A percentile compares a stretch with the other conserved stretches of the same genome.
phyloP scores from a whole-genome alignment of 2,797 vertebrate genomes.

The Synaphobranchus kaupii region DNA sequence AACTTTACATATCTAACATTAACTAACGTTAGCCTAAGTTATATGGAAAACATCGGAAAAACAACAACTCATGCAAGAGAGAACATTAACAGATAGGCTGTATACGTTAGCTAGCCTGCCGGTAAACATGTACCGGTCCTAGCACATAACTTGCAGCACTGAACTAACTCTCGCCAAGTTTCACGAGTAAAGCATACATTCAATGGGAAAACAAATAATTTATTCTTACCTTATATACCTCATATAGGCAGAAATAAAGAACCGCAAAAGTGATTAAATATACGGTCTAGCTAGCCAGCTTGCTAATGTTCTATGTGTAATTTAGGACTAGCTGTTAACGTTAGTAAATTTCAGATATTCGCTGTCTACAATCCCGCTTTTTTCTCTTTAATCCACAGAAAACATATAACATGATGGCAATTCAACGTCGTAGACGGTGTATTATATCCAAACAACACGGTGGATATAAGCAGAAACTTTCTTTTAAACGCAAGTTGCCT shows the following conservation, averaged over 20 bases:
- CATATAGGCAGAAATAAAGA: background rate
- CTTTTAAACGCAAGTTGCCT: background rate
- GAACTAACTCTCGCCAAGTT: background rate
- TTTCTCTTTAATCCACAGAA: background rate
- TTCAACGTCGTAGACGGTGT: constrained; percentile 40
- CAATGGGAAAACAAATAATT: background rate
- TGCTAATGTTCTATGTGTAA: background rate
- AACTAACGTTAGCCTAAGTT: background rate
- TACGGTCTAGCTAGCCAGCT: background rate
- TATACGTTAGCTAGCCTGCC: background rate
- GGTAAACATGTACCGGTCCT: background rate
- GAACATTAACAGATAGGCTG: too few relatives aligned
- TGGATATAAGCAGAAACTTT: background rate
- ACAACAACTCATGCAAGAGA: too few relatives aligned
- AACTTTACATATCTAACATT: background rate
- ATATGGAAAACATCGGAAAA: background rate
- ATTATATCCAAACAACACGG: constrained; percentile 6
- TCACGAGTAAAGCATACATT: background rate
- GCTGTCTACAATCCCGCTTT: background rate
- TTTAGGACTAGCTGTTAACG: background rate
- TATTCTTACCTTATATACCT: background rate
- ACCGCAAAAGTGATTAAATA: background rate
- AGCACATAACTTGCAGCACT: background rate
- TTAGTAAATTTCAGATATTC: background rate
- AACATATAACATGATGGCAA: constrained; percentile 26